Conservation (phyloP, 2,797 vertebrate species). For the Pangasius djambal region DNA sequence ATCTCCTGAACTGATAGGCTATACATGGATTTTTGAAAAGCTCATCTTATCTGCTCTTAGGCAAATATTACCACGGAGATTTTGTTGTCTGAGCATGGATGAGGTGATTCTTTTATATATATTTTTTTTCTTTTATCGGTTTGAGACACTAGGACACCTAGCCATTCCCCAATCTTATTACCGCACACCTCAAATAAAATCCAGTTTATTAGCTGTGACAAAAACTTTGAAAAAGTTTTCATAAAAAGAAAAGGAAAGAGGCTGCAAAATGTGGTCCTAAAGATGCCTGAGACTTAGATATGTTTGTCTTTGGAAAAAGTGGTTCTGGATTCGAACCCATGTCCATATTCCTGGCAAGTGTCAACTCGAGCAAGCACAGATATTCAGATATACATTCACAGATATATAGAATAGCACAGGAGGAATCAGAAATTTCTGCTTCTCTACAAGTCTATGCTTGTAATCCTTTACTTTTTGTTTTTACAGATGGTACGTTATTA, state of each 20-base stretch:
- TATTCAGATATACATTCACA: not conserved
- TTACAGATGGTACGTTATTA: too few relatives aligned
- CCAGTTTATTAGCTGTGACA: not conserved
- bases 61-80: not conserved
- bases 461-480: too few relatives aligned
- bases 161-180: not conserved
- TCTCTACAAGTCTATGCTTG: not conserved
- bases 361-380: not conserved
- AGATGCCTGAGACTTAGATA: not conserved
- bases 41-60: not conserved
- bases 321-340: not conserved
- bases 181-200: not conserved
- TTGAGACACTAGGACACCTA: too few relatives aligned
- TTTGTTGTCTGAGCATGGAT: not conserved
- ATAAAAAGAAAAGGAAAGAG: not conserved
- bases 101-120: not conserved
- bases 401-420: too few relatives aligned
- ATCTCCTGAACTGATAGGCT: not conserved
- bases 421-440: not conserved
- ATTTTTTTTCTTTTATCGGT: not conserved
- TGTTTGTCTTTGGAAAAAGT: not conserved
- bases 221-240: not conserved
- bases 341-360: not conserved
- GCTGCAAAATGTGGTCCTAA: not conserved
- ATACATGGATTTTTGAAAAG: not conserved